Conservation (phyloP, 2,113 vertebrate genomes). For the Fulmarus glacialis region DNA sequence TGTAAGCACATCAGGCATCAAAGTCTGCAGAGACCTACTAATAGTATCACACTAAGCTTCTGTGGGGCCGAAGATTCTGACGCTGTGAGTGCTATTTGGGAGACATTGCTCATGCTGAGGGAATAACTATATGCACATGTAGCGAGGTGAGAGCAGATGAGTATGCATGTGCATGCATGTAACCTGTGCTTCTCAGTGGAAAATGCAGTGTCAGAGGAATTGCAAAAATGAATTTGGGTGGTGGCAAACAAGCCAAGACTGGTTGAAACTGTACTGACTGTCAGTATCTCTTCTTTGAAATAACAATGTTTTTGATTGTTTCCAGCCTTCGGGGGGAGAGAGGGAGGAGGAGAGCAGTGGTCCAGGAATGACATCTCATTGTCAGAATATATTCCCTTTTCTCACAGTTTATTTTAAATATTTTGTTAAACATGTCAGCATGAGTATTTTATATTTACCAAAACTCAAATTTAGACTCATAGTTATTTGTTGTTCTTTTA, state of each 20-base stretch:
- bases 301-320: neutral
- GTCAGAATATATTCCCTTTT: neutral
- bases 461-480: neutral
- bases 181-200: neutral
- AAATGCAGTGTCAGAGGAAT: neutral
- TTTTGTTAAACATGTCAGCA: neutral
- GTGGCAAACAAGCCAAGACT: neutral
- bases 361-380: neutral
- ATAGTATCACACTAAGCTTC: neutral
- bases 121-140: too few species aligned
- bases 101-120: neutral
- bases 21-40: neutral
- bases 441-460: neutral
- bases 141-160: neutral
- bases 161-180: neutral
- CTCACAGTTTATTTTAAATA: neutral
- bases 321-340: neutral
- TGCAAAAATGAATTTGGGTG: neutral
- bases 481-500: neutral
- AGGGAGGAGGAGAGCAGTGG: neutral
- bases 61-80: neutral
- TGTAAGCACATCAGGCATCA: neutral
- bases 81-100: neutral
- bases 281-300: neutral
- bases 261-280: neutral